Evolutionary conservation across 2,113 vertebrate species (phyloP), one percentile per base, ranked within the genome.

Genomic region (Mionectes macconnelli): DNA sequence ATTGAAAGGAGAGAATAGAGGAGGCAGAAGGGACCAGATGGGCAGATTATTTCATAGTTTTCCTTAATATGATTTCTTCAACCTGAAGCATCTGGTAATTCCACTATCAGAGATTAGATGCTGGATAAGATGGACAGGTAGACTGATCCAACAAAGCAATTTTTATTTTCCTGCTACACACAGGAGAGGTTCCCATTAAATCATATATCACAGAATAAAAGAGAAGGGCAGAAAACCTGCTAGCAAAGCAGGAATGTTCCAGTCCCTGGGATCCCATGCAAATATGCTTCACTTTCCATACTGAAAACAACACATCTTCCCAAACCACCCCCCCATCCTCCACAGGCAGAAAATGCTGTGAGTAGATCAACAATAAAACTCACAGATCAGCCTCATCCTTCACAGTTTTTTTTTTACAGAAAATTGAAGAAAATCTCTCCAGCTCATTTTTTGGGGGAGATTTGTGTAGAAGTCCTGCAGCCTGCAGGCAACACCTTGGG

Each of bases 1-100:
- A 90, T 68, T 86, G 79, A 77, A 93, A 74, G 75, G 56, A 67
- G 37, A 90, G 66, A 68, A 82, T 7, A 42, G 72, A 39, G 44
- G 64, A 84, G 85, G 55, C 12, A 47, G 68, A 91, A 90, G 0
- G 0, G 20, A 92, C 35, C 90, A 94, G 90, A 95, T 75, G 86
- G 89, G 76, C 56, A 95, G 92, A 97, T 96, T 92, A 96, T 89
- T 84, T 96, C 90, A 89, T 45, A 30, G 56, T 74, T 95, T 80
- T 73, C 88, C 64, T 93, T 93, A 93, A 90, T 86, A 86, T 60
- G 82, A 96, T 95, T 93, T 94, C 76, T 93, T 93, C 85, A 90
- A 57, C 73, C 86, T 89, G 92, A 92, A 95, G 92, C 86, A 89
- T 81, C 85, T 90, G 90, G 64, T 92, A 87, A 91, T 96, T 94